Evolutionary conservation across 2,113 vertebrate genomes (phyloP).

Genomic region (Ptilonorhynchus violaceus): DNA sequence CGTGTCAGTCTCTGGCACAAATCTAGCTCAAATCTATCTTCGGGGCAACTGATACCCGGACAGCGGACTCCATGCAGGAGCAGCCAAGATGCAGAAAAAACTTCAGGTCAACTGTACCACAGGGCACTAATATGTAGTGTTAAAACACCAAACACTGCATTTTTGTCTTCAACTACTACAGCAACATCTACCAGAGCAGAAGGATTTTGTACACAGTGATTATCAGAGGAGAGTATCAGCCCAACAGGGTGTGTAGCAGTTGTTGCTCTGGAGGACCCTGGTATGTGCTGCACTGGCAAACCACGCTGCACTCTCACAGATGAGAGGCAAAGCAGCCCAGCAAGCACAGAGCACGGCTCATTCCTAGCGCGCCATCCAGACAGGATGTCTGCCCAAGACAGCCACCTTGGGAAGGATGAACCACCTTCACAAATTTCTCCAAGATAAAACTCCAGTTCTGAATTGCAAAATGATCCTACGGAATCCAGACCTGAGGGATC

Average conservation of each 20-base stretch:
- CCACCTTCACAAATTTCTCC: background rate
- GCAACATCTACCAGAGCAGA: background rate
- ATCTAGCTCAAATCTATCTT: background rate
- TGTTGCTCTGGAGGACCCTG: background rate
- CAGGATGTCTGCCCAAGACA: background rate
- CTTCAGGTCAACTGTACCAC: background rate
- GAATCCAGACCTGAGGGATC: background rate
- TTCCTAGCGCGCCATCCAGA: background rate
- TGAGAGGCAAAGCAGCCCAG: background rate
- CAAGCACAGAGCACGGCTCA: background rate
- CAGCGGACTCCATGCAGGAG: background rate
- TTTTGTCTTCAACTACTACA: background rate
- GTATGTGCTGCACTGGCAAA: rapidly evolving
- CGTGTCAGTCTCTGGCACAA: background rate
- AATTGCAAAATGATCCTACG: background rate
- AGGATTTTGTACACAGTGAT: background rate
- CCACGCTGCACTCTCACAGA: rapidly evolving
- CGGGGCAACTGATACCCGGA: background rate
- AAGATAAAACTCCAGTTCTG: background rate
- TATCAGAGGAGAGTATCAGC: background rate
- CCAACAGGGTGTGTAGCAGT: background rate
- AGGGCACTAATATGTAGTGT: rapidly evolving
- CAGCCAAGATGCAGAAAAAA: background rate
- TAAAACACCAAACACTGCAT: background rate
- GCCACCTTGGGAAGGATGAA: background rate